phyloP scores from a whole-genome alignment of 2,797 vertebrate species.

The Pogoniulus pusillus region DNA sequence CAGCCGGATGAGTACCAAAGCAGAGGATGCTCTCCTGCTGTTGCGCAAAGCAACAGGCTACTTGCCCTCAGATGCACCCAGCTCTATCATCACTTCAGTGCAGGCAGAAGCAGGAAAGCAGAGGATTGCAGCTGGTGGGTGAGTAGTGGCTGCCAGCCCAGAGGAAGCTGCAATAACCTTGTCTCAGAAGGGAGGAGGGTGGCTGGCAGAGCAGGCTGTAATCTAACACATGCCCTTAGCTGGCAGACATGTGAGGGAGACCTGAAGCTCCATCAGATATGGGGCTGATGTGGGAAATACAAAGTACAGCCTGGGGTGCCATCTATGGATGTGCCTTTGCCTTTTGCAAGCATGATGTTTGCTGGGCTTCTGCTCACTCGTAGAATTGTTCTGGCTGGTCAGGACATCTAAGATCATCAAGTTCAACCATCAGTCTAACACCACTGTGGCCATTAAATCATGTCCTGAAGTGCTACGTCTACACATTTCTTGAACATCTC shows the following conservation, averaged over 20 bases:
- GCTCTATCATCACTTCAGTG: rapidly evolving
- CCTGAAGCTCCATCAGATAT: not conserved
- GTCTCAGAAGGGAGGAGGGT: not conserved
- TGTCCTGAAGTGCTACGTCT: too few species aligned
- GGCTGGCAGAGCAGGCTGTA: not conserved
- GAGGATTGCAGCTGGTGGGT: not conserved
- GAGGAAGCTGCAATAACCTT: not conserved
- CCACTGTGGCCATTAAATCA: too few species aligned
- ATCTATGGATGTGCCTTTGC: rapidly evolving
- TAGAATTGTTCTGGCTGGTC: too few species aligned
- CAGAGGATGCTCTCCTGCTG: not conserved
- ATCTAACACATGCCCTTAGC: not conserved
- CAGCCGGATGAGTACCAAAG: rapidly evolving
- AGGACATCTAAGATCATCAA: too few species aligned
- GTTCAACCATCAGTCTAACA: too few species aligned
- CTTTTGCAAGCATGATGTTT: rapidly evolving
- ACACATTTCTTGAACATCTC: too few species aligned
- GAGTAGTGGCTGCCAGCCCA: not conserved
- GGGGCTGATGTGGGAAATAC: not conserved
- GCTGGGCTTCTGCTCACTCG: not conserved
- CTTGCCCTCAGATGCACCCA: not conserved
- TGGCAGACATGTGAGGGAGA: rapidly evolving
- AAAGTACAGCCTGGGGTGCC: rapidly evolving
- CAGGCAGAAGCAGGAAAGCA: not conserved
- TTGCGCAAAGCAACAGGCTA: rapidly evolving